Evolutionary conservation across 2,797 vertebrate genomes (phyloP), one percentile per base, ranked within the genome.

Genomic region (Tolypeutes matacus): DNA sequence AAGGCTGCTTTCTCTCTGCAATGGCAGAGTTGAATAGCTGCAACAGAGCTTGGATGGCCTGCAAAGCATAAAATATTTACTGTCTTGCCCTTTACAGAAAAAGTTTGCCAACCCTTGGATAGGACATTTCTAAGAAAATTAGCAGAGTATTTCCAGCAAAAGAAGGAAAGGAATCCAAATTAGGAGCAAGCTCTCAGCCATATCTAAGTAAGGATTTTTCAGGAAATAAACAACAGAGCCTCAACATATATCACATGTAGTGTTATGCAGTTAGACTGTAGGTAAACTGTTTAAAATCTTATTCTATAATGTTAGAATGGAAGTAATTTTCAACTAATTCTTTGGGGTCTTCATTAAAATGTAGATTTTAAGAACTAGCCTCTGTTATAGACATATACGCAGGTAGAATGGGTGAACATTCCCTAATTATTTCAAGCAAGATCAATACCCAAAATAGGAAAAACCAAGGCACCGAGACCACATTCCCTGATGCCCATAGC

Each of bases 1-100:
- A 80, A 69, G 21, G 34, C 31, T 31, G 46, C 23, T 80, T 89
- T 65, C 36, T 49, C 36, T 36, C 25, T 58, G 58, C 15, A 70
- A 39, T 72, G 29, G 56, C 65, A 62, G 13, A 72, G 23, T 62
- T 29, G 14, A 77, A 17, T 64, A 11, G 14, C 46, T 70, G 27
- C 39, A 72, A 36, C 5, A 58, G 36, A 81, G 25, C 80, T 1
- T 2, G 46, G 49, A 81, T 6, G 18, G 58, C 20, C 84, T 27
- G 72, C 53, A 93, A 93, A 46, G 3, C 49, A 36, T 82, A 72
- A 88, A 83, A 87, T 76, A 87, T 39, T 87, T 82, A 60, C 21
- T 86, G 14, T 39, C 83, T 69, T 21, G 36, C 11, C 20, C 23
- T 46, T 90, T 67, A 82, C 17, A 70, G 23, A 46, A 53, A 51